Base-by-base conservation (phyloP, 2,113 vertebrate genomes). In the Vulpes ferrilata region DNA sequence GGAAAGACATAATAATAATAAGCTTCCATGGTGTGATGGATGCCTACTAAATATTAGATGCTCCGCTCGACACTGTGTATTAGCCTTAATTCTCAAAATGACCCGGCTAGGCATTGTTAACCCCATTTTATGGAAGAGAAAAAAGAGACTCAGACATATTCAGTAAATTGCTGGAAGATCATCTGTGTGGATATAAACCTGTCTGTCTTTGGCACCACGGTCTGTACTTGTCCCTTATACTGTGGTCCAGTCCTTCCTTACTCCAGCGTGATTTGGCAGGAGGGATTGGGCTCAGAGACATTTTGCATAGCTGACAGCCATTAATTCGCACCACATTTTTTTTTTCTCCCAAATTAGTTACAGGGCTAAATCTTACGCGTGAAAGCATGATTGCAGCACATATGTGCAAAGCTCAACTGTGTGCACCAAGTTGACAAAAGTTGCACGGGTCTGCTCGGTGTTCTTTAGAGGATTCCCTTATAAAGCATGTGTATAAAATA, bases 1-100 rank as follows among this genome's bases (percentile, higher is more conserved):
- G 27, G 89, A 96, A 92, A 89, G 69, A 30, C 1, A 27, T 27
- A 78, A 27, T 79, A 55, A n/a, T 83, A 95, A 71, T 55, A 95
- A 89, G 11, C 51, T 86, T 32, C 38, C 32, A 6, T 80, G 4
- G 23, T 86, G 5, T 74, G 74, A 55, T 84, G 32, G 17, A 55
- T 22, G 2, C 73, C 23, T 87, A 35, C 59, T 92, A 92, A 95
- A 15, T 94, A 57, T 55, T 88, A 71, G 62, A 60, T 73, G 80
- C 22, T 67, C 20, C 79, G 13, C 23, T 32, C 32, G 25, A 64
- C 23, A 53, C 9, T 76, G 48, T 67, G 3, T 60, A 48, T 38
- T 84, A 78, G 48, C 53, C 74, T 8, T 55, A 69, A 96, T 62
- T 48, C 13, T 85, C 60, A 69, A 84, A 51, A 89, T 84, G 43